Evolutionary conservation across 2,888 invertebrate species (phyloP).

Genomic region (Ochropleura plecta): DNA sequence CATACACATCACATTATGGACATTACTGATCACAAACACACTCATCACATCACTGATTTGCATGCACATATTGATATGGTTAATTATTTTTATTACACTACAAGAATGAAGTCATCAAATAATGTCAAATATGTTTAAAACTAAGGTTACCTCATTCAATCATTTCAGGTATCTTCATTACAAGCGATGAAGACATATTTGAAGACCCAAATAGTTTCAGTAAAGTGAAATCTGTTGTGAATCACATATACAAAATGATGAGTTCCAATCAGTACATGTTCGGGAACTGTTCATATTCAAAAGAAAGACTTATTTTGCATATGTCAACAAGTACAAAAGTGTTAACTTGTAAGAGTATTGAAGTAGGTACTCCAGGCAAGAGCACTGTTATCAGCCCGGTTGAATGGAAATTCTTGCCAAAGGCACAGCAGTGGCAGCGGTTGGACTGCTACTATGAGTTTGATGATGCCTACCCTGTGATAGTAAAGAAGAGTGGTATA

Average conservation of each 20-base stretch:
- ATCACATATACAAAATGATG: slow-evolving; percentile 90
- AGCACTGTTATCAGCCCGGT: slow-evolving; percentile 91
- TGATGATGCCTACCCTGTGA: slow-evolving; percentile 94
- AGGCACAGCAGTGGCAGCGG: slow-evolving; percentile 93
- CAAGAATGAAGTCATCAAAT: background rate
- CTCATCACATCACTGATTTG: slow-evolving; percentile 4
- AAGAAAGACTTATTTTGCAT: slow-evolving; percentile 92
- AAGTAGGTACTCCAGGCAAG: slow-evolving; percentile 85
- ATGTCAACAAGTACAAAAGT: slow-evolving; percentile 89
- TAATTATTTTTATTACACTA: background rate
- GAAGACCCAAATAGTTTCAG: slow-evolving; percentile 89
- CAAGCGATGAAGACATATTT: slow-evolving; percentile 92
- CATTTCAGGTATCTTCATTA: slow-evolving; percentile 93
- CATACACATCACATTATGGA: no score
- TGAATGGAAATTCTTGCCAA: slow-evolving; percentile 94
- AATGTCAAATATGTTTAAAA: background rate
- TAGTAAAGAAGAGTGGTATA: slow-evolving; percentile 91
- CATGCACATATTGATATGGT: background rate
- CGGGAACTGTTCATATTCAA: slow-evolving; percentile 88
- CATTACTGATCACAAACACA: no score
- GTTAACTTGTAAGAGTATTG: slow-evolving; percentile 92
- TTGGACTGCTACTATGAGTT: slow-evolving; percentile 94
- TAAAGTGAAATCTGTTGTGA: slow-evolving; percentile 91
- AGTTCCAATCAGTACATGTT: slow-evolving; percentile 90
- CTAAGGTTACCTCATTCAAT: background rate